Percentiles rank a stretch among this genome's conserved stretches.
phyloP scores from a whole-genome alignment of 2,797 vertebrate species.

The Typhlichthys eigenmanni region DNA sequence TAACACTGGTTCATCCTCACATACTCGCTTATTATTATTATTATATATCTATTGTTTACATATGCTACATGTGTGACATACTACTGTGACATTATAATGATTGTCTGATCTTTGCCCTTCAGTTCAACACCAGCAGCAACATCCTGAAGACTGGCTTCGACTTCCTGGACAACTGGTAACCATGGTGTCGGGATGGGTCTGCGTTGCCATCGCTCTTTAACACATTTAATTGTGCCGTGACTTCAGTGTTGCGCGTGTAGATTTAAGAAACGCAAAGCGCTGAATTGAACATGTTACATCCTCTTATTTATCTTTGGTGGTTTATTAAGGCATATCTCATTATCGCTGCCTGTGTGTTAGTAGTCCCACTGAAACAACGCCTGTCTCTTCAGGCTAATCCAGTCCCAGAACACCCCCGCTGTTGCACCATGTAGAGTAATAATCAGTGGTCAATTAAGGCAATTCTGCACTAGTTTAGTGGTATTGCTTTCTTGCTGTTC shows the following conservation, averaged over 20 bases:
- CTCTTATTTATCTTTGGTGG: constrained; percentile 43
- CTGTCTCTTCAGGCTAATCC: neutral
- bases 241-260: constrained; percentile 44
- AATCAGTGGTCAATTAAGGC: too few relatives aligned
- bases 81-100: neutral
- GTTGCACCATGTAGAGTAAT: neutral
- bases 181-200: constrained; percentile 22
- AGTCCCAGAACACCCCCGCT: neutral
- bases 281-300: constrained; percentile 24
- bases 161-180: constrained; percentile 99
- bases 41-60: too few relatives aligned
- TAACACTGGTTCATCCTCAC: neutral
- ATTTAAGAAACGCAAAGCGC: constrained; percentile 33
- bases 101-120: constrained; percentile 14
- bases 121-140: constrained; percentile 88
- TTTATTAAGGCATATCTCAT: constrained; percentile 55
- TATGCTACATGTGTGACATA: neutral
- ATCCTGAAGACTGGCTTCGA: constrained; percentile 98
- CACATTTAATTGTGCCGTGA: constrained; percentile 56
- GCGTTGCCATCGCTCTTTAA: constrained; percentile 34
- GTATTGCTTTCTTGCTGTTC: too few relatives aligned
- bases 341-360: constrained; percentile 31
- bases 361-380: neutral
- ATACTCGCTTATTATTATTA: too few relatives aligned
- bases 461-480: too few relatives aligned